A percentile compares a stretch with the other conserved stretches of the same genome.
Conservation (phyloP, 2,888 invertebrate genomes). For the Autographa pulchrina region DNA sequence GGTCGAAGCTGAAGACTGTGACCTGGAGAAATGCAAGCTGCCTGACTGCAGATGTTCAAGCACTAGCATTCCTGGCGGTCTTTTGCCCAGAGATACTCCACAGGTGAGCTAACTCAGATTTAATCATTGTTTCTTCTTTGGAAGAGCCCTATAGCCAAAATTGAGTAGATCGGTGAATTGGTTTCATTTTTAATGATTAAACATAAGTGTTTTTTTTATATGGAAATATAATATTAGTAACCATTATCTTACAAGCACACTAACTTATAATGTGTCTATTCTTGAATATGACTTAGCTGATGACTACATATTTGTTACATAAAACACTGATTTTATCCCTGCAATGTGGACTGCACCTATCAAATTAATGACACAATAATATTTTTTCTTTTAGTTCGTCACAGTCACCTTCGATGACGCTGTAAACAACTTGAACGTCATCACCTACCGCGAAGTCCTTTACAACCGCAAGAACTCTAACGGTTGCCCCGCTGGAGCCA, state of each 20-base stretch:
- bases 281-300: no score
- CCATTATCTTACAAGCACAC: no score
- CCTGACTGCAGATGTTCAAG: slow-evolving; percentile 89
- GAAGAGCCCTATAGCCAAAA: not conserved
- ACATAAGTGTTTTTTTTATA: no score
- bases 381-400: slow-evolving; percentile 88
- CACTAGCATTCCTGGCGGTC: slow-evolving; percentile 81
- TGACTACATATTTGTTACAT: no score
- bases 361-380: no score
- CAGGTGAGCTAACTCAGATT: slow-evolving; percentile 79
- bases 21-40: slow-evolving; percentile 77
- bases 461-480: slow-evolving; percentile 90
- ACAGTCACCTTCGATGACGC: slow-evolving; percentile 92
- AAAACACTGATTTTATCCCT: no score
- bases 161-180: not conserved
- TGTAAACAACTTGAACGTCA: slow-evolving; percentile 87
- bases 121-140: not conserved
- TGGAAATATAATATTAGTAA: not conserved
- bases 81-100: slow-evolving; percentile 81
- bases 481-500: slow-evolving; percentile 90
- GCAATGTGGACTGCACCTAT: not conserved
- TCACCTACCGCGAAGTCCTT: slow-evolving; percentile 87
- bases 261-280: no score
- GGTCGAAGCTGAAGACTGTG: slow-evolving; percentile 73
- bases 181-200: not conserved